A percentile compares a stretch with the other conserved stretches of the same genome.
phyloP scores from a whole-genome alignment of 2,113 vertebrate genomes.

The Zosterops japonicus region DNA sequence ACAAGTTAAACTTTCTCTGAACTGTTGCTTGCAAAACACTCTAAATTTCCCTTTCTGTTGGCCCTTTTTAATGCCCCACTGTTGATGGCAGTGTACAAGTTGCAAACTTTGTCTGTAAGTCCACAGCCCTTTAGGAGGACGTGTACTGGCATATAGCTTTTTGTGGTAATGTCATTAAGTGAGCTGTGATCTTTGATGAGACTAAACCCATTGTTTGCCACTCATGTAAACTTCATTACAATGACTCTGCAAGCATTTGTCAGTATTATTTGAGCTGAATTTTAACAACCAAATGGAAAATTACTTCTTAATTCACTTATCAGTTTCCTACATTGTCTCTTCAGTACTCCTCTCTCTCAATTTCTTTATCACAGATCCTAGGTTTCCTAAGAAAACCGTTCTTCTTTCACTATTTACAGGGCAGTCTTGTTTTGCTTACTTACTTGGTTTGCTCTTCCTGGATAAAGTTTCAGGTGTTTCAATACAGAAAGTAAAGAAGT shows the following conservation, averaged over 20 bases:
- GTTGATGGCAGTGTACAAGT: neutral
- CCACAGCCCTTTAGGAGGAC: neutral
- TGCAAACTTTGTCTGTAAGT: neutral
- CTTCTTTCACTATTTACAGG: neutral
- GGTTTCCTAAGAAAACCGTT: neutral
- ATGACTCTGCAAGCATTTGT: neutral
- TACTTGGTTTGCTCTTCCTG: neutral
- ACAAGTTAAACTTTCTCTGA: neutral
- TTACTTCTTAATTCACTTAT: neutral
- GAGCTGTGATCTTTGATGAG: neutral
- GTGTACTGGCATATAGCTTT: neutral
- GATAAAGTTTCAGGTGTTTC: neutral
- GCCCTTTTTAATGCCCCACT: neutral
- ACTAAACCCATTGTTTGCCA: neutral
- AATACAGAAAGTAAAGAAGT: neutral
- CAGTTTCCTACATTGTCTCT: neutral
- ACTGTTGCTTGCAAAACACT: neutral
- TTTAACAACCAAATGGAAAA: neutral
- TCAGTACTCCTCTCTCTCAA: neutral
- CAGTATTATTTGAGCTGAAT: neutral
- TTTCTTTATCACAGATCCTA: neutral
- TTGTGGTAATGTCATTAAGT: neutral
- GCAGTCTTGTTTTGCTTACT: neutral
- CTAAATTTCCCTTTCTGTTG: neutral
- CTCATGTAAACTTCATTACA: neutral